Evolutionary conservation across 2,797 vertebrate species (phyloP).

Genomic region (Anabas testudineus): DNA sequence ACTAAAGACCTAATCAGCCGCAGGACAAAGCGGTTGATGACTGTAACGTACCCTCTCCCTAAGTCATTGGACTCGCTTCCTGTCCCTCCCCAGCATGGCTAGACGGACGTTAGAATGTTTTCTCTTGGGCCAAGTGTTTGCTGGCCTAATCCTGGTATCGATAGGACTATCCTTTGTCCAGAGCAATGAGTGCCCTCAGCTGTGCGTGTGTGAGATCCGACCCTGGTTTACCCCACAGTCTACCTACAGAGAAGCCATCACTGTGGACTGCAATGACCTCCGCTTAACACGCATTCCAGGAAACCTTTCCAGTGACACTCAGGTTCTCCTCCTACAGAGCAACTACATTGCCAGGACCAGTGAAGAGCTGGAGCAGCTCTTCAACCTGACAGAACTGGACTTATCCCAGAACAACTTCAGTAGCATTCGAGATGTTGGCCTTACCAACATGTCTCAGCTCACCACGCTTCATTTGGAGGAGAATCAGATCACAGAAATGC

Average conservation of each 20-base stretch:
- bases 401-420: conserved; percentile 98
- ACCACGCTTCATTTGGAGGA: conserved; percentile 97
- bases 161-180: conserved; percentile 84
- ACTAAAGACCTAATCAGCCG: conserved; percentile 55
- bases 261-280: conserved; percentile 98
- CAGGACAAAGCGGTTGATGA: conserved; percentile 77
- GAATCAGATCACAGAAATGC: conserved; percentile 95
- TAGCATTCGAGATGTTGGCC: conserved; percentile 91
- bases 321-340: conserved; percentile 97
- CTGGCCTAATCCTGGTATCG: conserved; percentile 83
- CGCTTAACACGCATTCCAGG: conserved; percentile 92
- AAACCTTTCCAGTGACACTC: conserved; percentile 95
- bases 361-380: conserved; percentile 93
- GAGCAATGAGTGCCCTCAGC: conserved; percentile 92
- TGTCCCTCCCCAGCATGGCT: conserved; percentile 86
- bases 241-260: conserved; percentile 96
- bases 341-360: conserved; percentile 94
- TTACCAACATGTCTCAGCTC: conserved; percentile 93
- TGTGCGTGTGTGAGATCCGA: conserved; percentile 95
- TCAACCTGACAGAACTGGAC: conserved; percentile 95
- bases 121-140: conserved; percentile 77
- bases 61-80: conserved; percentile 67
- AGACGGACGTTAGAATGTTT: conserved; percentile 69
- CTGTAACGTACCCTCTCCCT: conserved; percentile 65
- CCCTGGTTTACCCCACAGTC: conserved; percentile 99